phyloP scores from a whole-genome alignment of 2,888 invertebrate genomes.

The Ophion ventricosus region DNA sequence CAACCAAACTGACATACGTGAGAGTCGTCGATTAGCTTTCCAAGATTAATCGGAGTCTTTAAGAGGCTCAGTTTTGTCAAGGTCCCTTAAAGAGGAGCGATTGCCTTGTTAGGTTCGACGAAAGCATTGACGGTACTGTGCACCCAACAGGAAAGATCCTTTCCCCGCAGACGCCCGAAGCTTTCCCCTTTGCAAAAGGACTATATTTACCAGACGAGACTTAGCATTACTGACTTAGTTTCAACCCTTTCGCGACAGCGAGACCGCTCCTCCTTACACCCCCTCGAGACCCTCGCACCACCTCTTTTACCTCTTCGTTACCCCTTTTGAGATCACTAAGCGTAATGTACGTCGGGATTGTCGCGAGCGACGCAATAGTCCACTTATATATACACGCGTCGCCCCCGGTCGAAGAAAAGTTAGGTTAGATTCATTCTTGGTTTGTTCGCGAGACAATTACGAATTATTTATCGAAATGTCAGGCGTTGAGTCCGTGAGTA shows the following conservation, averaged over 20 bases:
- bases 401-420: slow-evolving; percentile 3
- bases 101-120: slow-evolving; percentile 45
- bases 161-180: slow-evolving; percentile 36
- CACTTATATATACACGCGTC: slow-evolving; percentile 11
- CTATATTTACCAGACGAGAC: slow-evolving; percentile 61
- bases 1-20: background rate
- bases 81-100: slow-evolving; percentile 63
- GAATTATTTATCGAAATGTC: slow-evolving; percentile 11
- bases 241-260: slow-evolving; percentile 73
- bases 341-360: slow-evolving; percentile 3
- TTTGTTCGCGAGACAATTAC: slow-evolving; percentile 9
- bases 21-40: background rate
- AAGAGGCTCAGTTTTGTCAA: slow-evolving; percentile 49
- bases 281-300: slow-evolving; percentile 25
- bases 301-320: slow-evolving; percentile 19
- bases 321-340: slow-evolving; percentile 41
- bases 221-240: slow-evolving; percentile 79
- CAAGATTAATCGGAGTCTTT: slow-evolving; percentile 50
- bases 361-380: slow-evolving; percentile 22
- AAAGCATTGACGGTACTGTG: slow-evolving; percentile 38
- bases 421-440: background rate
- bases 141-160: slow-evolving; percentile 34
- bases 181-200: slow-evolving; percentile 58
- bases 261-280: slow-evolving; percentile 49
- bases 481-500: background rate